phyloP scores from a whole-genome alignment of 64 coral and sea anemone species.

The Porites lutea region DNA sequence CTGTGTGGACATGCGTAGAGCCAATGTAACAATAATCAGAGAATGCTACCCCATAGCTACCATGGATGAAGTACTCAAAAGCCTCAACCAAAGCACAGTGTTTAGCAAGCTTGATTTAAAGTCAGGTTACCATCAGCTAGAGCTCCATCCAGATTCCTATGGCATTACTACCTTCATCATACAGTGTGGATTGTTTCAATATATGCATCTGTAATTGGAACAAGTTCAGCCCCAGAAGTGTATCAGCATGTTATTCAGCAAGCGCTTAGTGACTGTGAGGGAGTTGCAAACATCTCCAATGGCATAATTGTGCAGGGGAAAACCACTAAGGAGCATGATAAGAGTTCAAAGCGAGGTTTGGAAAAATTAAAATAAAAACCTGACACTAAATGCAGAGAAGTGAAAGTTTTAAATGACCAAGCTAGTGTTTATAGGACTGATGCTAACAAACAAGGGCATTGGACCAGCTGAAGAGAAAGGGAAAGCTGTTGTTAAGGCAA shows the following conservation, averaged over 20 bases:
- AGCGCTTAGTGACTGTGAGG: background rate
- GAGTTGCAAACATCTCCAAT: conserved; percentile 14
- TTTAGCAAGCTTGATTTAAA: background rate
- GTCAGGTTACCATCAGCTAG: conserved; percentile 45
- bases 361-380: conserved; percentile 30
- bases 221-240: background rate
- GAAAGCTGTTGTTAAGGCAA: conserved; percentile 10
- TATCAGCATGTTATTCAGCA: background rate
- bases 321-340: background rate
- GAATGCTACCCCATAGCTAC: conserved; percentile 12
- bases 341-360: conserved; percentile 2
- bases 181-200: background rate
- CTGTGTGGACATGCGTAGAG: no score
- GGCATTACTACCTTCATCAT: conserved; percentile 34
- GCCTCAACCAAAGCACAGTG: conserved; percentile 4
- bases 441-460: conserved; percentile 36
- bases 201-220: conserved; percentile 18
- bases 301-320: conserved; percentile 40
- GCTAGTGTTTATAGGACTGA: conserved; percentile 8
- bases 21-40: background rate
- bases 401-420: conserved; percentile 2
- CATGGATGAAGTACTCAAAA: conserved; percentile 37
- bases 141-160: conserved; percentile 29
- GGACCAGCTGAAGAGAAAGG: conserved; percentile 17
- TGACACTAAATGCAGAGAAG: conserved; percentile 18